These are phyloP conservation scores for Phytoseiulus persimilis DNA, from an alignment of 2,888 invertebrate species.

Conservation along the genomic window DNA sequence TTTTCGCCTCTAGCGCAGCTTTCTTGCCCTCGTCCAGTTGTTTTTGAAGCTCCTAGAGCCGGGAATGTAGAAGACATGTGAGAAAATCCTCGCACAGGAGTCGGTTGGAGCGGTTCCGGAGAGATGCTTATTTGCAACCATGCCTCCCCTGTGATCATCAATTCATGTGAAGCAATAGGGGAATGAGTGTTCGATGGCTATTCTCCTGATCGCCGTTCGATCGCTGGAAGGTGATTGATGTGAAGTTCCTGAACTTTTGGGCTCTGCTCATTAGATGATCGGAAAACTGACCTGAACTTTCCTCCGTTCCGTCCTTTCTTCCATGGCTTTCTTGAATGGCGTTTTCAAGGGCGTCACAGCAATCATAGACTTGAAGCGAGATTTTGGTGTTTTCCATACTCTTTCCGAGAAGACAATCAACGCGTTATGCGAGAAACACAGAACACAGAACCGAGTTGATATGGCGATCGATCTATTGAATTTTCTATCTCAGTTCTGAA, in stretches of 20 bases:
- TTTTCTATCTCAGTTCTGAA: too few relatives aligned
- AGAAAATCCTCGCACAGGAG: not conserved
- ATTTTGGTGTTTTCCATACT: slow-evolving; percentile 47
- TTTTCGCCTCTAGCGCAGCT: slow-evolving; percentile 47
- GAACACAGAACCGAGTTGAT: too few relatives aligned
- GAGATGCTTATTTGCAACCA: too few relatives aligned
- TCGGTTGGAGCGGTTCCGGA: too few relatives aligned
- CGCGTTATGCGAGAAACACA: not conserved
- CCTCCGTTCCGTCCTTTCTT: not conserved
- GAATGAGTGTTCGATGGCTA: too few relatives aligned
- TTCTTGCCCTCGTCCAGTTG: slow-evolving; percentile 47
- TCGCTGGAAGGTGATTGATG: too few relatives aligned
- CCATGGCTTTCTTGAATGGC: slow-evolving; percentile 21
- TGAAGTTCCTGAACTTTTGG: too few relatives aligned
- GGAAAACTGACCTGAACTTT: slow-evolving; percentile 38
- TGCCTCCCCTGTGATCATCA: too few relatives aligned
- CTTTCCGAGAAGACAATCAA: slow-evolving; percentile 42
- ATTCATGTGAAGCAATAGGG: too few relatives aligned
- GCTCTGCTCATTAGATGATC: too few relatives aligned
- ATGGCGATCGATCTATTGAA: too few relatives aligned
- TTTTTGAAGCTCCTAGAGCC: not conserved
- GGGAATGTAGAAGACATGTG: not conserved
- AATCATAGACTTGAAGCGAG: slow-evolving; percentile 39
- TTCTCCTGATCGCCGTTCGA: too few relatives aligned
- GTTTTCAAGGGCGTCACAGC: slow-evolving; percentile 10